Evolutionary conservation across 2,113 vertebrate genomes (phyloP), one percentile per base, ranked within the genome.

Genomic region (Dipodomys spectabilis): DNA sequence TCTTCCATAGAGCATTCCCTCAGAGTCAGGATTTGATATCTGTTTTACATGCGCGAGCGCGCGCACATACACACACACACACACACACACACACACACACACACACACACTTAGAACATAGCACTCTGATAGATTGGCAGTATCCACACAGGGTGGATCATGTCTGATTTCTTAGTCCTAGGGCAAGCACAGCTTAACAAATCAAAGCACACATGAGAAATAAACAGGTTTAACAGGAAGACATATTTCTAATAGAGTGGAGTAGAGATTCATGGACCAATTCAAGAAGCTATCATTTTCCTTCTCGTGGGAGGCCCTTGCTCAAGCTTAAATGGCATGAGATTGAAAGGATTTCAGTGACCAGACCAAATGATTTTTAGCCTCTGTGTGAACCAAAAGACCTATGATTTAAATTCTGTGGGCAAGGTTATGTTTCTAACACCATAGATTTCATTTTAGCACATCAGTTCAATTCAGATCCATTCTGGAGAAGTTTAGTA

Each of bases 401-500:
- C 30, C 57, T 86, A 10, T 44, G 10, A 30, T 84, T 62, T 94
- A 49, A 91, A 78, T 88, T 94, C 75, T 82, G 8, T 49, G 8
- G 23, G 9, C 77, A 90, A 82, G 1, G 20, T 39, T 44, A 39
- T 39, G 9, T 32, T 88, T 68, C 73, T 49, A 73, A 44, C 1
- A 91, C 16, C 23, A 65, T 4, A 92, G 16, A 78, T 86, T 93
- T 86, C 8, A n/a, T 83, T 80, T 79, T n/a, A 91, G 10, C 23
- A 60, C 13, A 81, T 77, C 32, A 30, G 22, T 32, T 92, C 9
- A 87, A 85, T 95, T 95, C 62, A 60, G 60, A 91, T 25, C 15
- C 39, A 68, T 79, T 90, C n/a, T 85, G 19, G 74, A 77, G 92
- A 90, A 91, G 30, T 77, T 95, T 85, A 82, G 22, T 49, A 84